Evolutionary conservation across 2,888 invertebrate species (phyloP).

Genomic region (Lottia gigantea): DNA sequence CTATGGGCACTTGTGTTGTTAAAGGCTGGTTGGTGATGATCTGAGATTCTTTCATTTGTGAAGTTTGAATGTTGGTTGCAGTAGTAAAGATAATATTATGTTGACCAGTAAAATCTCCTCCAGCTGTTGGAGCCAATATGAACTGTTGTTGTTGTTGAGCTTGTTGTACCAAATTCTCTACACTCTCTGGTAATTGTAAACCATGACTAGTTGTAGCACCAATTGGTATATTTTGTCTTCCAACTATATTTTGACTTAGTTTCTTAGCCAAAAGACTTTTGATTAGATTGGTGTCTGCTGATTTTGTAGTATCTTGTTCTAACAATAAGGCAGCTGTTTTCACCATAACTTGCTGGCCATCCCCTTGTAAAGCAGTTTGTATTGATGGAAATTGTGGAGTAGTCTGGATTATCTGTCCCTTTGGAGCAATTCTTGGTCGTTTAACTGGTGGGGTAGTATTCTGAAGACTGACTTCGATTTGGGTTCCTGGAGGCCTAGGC

Average conservation of each 20-base stretch:
- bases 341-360: constrained; percentile 17
- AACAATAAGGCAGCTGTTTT: constrained; percentile 16
- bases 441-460: constrained; percentile 10
- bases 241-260: constrained; percentile 59
- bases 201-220: constrained; percentile 8
- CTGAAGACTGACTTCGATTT: not conserved
- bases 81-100: no score
- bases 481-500: constrained; percentile 4
- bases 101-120: no score
- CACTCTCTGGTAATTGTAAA: constrained; percentile 9
- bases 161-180: not conserved
- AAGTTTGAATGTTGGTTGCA: not conserved
- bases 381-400: constrained; percentile 40
- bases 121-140: no score
- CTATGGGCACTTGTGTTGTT: not conserved
- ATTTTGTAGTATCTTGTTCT: not conserved
- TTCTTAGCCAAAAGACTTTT: constrained; percentile 94
- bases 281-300: constrained; percentile 79
- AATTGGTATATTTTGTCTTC: constrained; percentile 27
- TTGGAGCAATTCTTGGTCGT: constrained; percentile 10
- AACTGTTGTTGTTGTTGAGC: no score
- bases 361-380: constrained; percentile 41
- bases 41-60: not conserved
- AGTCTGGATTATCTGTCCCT: constrained; percentile 14
- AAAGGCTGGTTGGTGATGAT: constrained; percentile 1